Conservation (phyloP, 1,140 invertebrate species). For the Zaprionus lachaisei region DNA sequence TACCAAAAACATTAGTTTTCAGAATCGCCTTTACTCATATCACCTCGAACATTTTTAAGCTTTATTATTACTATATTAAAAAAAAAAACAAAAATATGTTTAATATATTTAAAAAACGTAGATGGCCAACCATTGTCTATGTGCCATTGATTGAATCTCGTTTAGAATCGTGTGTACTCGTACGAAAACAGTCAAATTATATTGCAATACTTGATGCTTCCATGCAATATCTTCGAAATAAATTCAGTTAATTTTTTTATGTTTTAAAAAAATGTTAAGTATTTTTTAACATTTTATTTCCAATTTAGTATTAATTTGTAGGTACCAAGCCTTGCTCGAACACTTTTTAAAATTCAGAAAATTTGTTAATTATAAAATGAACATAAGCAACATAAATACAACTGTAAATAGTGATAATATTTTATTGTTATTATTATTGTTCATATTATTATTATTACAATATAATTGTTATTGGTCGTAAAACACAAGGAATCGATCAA, state of each 20-base stretch:
- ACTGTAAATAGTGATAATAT: slow-evolving; percentile 6
- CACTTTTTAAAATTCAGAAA: not conserved
- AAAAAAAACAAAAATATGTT: not conserved
- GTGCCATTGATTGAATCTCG: not conserved
- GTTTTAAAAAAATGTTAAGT: no score
- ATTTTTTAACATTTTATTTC: no score
- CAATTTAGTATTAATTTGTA: no score
- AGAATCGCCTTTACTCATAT: not conserved
- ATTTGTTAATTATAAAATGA: not conserved
- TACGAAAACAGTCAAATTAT: no score
- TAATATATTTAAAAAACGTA: not conserved
- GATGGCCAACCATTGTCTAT: not conserved
- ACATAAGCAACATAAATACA: not conserved
- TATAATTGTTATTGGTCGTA: not conserved
- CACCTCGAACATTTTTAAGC: not conserved
- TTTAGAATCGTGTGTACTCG: not conserved
- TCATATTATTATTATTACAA: not conserved
- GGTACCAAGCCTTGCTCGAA: no score
- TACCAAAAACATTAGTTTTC: not conserved
- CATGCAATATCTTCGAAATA: no score
- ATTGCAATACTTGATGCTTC: no score
- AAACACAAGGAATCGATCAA: not conserved
- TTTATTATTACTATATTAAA: not conserved
- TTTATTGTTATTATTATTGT: not conserved
- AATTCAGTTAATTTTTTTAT: no score